A percentile compares a stretch with the other conserved stretches of the same genome.
Conservation (phyloP, 1,140 invertebrate genomes). For the Pogonus chalceus region DNA sequence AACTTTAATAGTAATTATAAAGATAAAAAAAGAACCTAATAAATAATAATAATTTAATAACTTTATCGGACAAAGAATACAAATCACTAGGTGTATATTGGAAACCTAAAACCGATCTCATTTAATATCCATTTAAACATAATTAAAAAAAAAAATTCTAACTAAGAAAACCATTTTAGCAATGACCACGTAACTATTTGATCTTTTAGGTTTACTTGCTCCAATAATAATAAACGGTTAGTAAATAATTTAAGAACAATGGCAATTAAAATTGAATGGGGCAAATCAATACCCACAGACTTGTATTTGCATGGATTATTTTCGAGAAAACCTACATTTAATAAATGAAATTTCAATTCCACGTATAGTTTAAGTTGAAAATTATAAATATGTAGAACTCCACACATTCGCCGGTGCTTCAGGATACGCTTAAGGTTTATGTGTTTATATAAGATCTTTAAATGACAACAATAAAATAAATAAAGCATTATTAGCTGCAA, state of each 20-base stretch:
- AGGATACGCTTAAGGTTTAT: slow-evolving; percentile 22
- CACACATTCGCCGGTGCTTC: slow-evolving; percentile 21
- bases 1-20: not conserved
- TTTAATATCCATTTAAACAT: not conserved
- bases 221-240: slow-evolving; percentile 16
- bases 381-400: slow-evolving; percentile 14
- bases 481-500: slow-evolving; percentile 12
- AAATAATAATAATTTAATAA: not conserved
- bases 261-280: slow-evolving; percentile 15
- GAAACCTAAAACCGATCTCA: not conserved
- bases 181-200: slow-evolving; percentile 16
- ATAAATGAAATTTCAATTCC: not conserved
- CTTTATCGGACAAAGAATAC: not conserved
- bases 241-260: slow-evolving; percentile 17
- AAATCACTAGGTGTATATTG: slow-evolving; percentile 10
- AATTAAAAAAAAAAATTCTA: not conserved
- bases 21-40: not conserved
- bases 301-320: not conserved
- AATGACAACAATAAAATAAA: not conserved
- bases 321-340: not conserved
- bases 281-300: slow-evolving; percentile 10
- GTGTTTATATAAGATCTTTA: slow-evolving; percentile 18
- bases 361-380: not conserved
- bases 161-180: slow-evolving; percentile 17
- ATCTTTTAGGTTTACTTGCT: slow-evolving; percentile 18